Evolutionary conservation across 1,140 invertebrate genomes (phyloP).

Genomic region (Carposina sasakii): DNA sequence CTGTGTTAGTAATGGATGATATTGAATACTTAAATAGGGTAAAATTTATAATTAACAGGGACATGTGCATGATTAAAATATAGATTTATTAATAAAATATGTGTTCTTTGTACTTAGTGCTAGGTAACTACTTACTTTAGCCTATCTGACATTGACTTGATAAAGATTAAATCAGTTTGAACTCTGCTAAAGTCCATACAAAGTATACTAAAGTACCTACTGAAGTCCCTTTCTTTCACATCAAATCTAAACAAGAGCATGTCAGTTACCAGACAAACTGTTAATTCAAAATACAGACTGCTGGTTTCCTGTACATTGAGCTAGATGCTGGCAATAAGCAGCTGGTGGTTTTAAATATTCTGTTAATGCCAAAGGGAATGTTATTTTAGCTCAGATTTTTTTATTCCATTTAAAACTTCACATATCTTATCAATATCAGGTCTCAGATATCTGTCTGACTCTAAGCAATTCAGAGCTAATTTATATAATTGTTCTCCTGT

Average conservation of each 20-base stretch:
- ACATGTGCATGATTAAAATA: not conserved
- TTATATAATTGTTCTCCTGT: conserved; percentile 43
- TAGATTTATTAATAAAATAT: too few relatives aligned
- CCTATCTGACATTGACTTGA: too few relatives aligned
- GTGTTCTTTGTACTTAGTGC: too few relatives aligned
- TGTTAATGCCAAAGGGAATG: not conserved
- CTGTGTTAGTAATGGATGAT: not conserved
- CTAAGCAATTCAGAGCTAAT: conserved; percentile 42
- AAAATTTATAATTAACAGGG: not conserved
- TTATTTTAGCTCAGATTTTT: not conserved
- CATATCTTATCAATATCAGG: conserved; percentile 46
- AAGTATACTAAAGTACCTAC: too few relatives aligned
- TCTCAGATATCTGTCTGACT: conserved; percentile 36
- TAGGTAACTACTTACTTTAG: too few relatives aligned
- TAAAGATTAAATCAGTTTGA: too few relatives aligned
- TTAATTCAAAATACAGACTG: too few relatives aligned
- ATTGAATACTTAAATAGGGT: too few relatives aligned
- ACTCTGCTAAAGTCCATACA: too few relatives aligned
- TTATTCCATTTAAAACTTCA: conserved; percentile 25
- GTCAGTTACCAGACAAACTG: not conserved
- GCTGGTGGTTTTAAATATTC: not conserved
- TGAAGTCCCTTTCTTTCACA: not conserved
- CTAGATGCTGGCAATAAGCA: too few relatives aligned
- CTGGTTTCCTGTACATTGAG: too few relatives aligned
- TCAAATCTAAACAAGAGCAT: not conserved